Evolutionary conservation across 2,888 invertebrate genomes (phyloP), one percentile per base, ranked within the genome.

Genomic region (Scaptomyza caliginosa): DNA sequence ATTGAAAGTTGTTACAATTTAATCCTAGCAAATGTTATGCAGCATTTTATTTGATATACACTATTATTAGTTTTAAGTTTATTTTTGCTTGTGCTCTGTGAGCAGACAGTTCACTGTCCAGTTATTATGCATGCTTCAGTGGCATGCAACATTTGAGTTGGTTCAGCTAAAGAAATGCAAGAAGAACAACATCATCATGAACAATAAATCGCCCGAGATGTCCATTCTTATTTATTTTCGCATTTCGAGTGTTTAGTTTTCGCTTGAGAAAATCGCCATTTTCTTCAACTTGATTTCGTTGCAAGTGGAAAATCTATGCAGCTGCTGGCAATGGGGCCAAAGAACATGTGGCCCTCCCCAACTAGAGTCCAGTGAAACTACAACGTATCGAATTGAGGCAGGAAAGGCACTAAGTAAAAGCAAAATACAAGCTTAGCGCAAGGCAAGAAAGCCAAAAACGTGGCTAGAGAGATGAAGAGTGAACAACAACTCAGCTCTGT

Each of bases 181-280:
- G 17, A 45, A 46, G 13, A 50, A 30, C 58, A 60, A 7, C 62
- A 62, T 42, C 75, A 65, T 60, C 63, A 42, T 77, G 68, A 59
- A 74, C 84, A 86, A 82, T 84, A 86, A 86, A 86, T 82, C 78
- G 86, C 72, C 72, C 85, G 74, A 76, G 76, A 78, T 86, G 82
- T 84, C 82, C 76, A 84, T 74, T 84, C 78, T 78, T 83, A 83
- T 83, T 83, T 83, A 85, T 83, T 86, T 84, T 86, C 77, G 62
- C 82, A 86, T 86, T 76, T 87, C 87, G 68, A 84, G 85, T 84
- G 87, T 86, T 84, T 84, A 84, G 79, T 82, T 84, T 87, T 82
- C 84, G 84, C 87, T 86, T 74, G 83, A 86, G 72, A 85, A 83
- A 84, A 87, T 84, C 80, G 77, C 85, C 82, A 83, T 84, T 85